phyloP scores from a whole-genome alignment of 2,888 invertebrate species.

The Molorchus minor region DNA sequence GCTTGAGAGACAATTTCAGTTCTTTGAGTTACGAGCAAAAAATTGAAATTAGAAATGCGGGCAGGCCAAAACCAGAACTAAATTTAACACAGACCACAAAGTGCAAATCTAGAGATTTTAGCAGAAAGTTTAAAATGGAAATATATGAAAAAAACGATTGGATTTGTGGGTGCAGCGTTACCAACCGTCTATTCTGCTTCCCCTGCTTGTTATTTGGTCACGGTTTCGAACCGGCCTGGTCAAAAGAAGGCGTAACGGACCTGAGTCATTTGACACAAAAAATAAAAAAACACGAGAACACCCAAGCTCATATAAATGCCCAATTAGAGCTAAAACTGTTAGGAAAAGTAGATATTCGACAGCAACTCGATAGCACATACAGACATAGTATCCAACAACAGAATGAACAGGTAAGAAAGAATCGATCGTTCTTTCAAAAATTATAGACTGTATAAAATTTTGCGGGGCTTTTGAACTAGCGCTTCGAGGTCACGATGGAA shows the following conservation, averaged over 20 bases:
- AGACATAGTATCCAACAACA: slow-evolving; percentile 12
- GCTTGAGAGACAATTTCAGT: neutral
- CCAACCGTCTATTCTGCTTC: slow-evolving; percentile 6
- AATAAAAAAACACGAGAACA: slow-evolving; percentile 13
- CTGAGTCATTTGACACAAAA: slow-evolving; percentile 16
- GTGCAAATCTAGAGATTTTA: slow-evolving; percentile 18
- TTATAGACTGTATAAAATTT: slow-evolving; percentile 16
- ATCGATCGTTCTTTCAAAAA: slow-evolving; percentile 9
- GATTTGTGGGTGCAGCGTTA: slow-evolving; percentile 21
- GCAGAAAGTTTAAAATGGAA: slow-evolving; percentile 24
- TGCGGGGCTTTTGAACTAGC: too few relatives aligned
- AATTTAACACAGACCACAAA: slow-evolving; percentile 14
- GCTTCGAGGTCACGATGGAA: slow-evolving; percentile 24
- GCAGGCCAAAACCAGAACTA: slow-evolving; percentile 13
- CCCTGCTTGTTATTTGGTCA: slow-evolving; percentile 6
- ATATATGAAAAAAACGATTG: slow-evolving; percentile 19
- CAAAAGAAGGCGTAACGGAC: neutral
- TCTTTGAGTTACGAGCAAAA: slow-evolving; percentile 7
- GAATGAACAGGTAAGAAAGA: slow-evolving; percentile 13
- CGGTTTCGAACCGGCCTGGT: neutral
- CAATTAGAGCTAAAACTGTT: slow-evolving; percentile 13
- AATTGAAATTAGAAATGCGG: slow-evolving; percentile 16
- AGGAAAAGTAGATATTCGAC: slow-evolving; percentile 13
- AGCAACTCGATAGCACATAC: slow-evolving; percentile 7
- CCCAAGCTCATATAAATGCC: slow-evolving; percentile 15